phyloP scores from a whole-genome alignment of 2,888 invertebrate genomes.

The Limnephilus marmoratus region DNA sequence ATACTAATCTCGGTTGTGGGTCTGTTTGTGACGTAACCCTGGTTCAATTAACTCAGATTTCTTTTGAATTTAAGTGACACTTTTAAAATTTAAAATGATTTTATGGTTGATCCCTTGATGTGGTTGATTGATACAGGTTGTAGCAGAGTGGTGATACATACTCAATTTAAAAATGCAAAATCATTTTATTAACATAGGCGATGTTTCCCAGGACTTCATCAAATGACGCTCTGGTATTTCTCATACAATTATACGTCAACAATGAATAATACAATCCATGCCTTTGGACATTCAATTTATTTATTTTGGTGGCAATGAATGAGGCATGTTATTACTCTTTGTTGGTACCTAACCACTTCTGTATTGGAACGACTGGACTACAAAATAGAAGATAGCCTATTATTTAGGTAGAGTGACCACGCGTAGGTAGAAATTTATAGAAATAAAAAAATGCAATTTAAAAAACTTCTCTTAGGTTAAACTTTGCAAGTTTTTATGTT shows the following conservation, averaged over 20 bases:
- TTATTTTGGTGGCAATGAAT: slow-evolving; percentile 8
- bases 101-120: no score
- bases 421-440: not conserved
- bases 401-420: not conserved
- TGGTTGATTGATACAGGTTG: no score
- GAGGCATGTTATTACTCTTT: slow-evolving; percentile 28
- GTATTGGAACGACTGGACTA: not conserved
- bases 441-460: no score
- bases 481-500: no score
- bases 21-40: no score
- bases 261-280: slow-evolving; percentile 21
- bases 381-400: not conserved
- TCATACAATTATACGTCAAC: not conserved
- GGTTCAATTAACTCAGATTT: no score
- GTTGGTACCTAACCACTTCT: slow-evolving; percentile 34
- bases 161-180: not conserved
- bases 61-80: no score
- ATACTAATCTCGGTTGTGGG: no score
- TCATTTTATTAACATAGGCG: not conserved
- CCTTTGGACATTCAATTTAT: slow-evolving; percentile 18
- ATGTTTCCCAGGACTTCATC: slow-evolving; percentile 9
- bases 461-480: no score
- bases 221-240: not conserved
- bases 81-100: no score
- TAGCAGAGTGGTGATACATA: no score